Percentiles rank a stretch among this genome's conserved stretches.
These are phyloP conservation scores for Carposina sasakii DNA, from an alignment of 1,140 invertebrate genomes.

Conservation along the genomic window DNA sequence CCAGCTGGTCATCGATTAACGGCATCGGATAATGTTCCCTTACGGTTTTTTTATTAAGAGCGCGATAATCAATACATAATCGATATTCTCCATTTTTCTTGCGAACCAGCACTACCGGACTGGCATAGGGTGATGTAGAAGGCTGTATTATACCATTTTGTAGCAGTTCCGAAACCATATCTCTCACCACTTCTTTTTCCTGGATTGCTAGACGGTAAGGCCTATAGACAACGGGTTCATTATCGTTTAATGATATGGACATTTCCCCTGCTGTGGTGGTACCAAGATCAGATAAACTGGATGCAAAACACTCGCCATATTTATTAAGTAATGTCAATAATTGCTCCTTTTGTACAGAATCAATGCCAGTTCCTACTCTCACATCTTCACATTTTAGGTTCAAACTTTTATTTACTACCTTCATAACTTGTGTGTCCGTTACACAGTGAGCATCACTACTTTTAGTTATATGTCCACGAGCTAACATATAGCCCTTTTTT, in stretches of 20 bases:
- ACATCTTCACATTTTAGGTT: background rate
- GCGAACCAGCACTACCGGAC: constrained; percentile 14
- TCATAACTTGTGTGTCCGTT: background rate
- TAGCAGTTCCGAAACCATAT: constrained; percentile 38
- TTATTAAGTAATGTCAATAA: constrained; percentile 7
- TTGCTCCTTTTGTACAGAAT: background rate
- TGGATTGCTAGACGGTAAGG: constrained; percentile 21
- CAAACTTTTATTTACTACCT: background rate
- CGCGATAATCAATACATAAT: constrained; percentile 10
- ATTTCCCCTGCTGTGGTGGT: constrained; percentile 14
- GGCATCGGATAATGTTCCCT: constrained; percentile 14
- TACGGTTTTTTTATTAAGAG: constrained; percentile 3
- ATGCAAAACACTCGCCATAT: constrained; percentile 25
- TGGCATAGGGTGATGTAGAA: constrained; percentile 28
- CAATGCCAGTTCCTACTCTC: background rate
- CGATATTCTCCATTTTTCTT: constrained; percentile 21
- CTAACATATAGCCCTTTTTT: background rate
- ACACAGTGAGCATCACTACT: background rate
- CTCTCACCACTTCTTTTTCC: constrained; percentile 25
- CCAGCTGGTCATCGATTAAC: constrained; percentile 12
- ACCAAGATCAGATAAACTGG: constrained; percentile 19
- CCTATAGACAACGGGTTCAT: constrained; percentile 21
- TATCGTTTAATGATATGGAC: constrained; percentile 20
- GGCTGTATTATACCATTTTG: constrained; percentile 36
- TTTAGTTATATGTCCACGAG: background rate